Base-by-base conservation (phyloP, 2,797 vertebrate genomes). In the Knipowitschia caucasica region DNA sequence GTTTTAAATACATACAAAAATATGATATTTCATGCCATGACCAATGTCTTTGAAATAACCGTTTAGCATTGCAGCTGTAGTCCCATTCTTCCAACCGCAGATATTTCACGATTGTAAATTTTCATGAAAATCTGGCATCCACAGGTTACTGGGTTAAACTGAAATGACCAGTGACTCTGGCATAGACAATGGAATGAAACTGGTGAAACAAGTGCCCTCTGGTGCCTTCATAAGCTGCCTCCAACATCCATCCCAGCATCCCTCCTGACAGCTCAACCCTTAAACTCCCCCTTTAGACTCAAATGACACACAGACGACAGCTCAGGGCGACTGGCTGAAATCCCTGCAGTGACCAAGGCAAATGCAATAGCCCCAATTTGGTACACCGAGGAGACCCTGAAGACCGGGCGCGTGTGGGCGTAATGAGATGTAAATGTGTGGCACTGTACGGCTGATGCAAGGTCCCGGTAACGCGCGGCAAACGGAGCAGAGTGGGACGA, bases 391-490 rank as follows among this genome's bases (percentile, higher is more conserved):
- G 6, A 1, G 9, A 17, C 52, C 49, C 20, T 33, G 26, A 23
- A 62, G 49, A n/a, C 5, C 49, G 66, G 60, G 64, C 34, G 66
- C 60, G 57, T 12, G 53, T 11, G 53, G 67, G 57, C 59, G 50
- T 54, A 67, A 78, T 66, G 21, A 65, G 59, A 58, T 73, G 69
- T 49, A 65, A 74, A 76, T 67, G 56, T 69, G 64, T 66, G 76
- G 66, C 61, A 62, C 49, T 51, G 68, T 62, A 40, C 15, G 11
- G 66, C 76, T 86, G 84, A 86, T 65, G 82, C 76, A 85, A 86
- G 64, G 45, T 0, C 12, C 1, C 24, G 15, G 82, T 60, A 85
- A 86, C 55, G 46, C 0, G 44, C 35, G 53, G 56, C 65, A 53
- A 14, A 21, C 1, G 34, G 46, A 65, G 50, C 62, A 53, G 64